Percentiles rank a stretch among this genome's conserved stretches.
phyloP scores from a whole-genome alignment of 2,888 invertebrate genomes.

The Conus canariensis region DNA sequence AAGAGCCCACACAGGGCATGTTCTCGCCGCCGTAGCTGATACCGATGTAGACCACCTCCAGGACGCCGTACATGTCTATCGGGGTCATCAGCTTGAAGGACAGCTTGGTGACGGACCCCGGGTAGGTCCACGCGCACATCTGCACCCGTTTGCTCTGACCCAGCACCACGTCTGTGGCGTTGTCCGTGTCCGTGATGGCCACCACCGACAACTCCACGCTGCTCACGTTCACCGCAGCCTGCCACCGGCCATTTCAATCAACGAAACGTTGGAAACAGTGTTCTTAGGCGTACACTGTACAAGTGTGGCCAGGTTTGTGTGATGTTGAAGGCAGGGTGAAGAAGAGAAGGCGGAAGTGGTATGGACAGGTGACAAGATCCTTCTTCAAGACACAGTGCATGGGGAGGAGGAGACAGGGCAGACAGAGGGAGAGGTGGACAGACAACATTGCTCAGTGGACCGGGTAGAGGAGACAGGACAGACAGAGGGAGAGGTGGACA shows the following conservation, averaged over 20 bases:
- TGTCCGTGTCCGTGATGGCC: constrained; percentile 54
- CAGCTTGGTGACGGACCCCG: constrained; percentile 50
- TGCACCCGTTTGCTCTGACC: constrained; percentile 60
- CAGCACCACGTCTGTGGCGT: constrained; percentile 46
- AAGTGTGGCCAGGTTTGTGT: too few species aligned
- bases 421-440: too few species aligned
- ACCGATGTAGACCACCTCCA: constrained; percentile 65
- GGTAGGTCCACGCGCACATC: constrained; percentile 53
- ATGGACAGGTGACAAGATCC: too few species aligned
- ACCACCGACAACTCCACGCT: constrained; percentile 49
- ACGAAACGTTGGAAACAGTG: not conserved
- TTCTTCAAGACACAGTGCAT: too few species aligned
- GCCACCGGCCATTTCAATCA: not conserved
- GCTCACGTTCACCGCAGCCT: constrained; percentile 51
- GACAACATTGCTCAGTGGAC: too few species aligned
- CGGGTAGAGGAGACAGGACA: too few species aligned
- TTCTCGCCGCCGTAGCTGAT: constrained; percentile 64
- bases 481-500: too few species aligned
- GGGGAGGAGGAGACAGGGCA: too few species aligned
- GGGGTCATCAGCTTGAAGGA: constrained; percentile 59
- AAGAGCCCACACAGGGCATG: constrained; percentile 61
- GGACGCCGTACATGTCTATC: constrained; percentile 46
- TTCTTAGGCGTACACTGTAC: too few species aligned
- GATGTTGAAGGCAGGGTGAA: too few species aligned
- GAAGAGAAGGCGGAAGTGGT: too few species aligned